A percentile compares a stretch with the other conserved stretches of the same genome.
Conservation (phyloP, 2,797 vertebrate species). For the Apogon talboti region DNA sequence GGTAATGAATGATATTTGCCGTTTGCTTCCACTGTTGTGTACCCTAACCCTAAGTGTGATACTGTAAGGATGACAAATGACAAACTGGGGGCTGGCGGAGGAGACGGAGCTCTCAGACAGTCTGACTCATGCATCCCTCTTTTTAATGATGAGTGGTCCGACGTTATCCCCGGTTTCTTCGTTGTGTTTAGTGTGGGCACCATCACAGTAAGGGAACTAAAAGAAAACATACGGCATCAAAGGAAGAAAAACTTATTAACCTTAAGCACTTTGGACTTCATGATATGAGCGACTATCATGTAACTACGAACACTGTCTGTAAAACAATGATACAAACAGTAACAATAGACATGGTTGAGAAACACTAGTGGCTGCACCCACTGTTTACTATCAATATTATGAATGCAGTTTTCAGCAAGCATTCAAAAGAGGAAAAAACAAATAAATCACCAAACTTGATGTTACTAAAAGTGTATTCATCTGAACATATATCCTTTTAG, state of each 20-base stretch:
- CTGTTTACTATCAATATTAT: too few species aligned
- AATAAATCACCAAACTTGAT: background rate
- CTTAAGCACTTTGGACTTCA: background rate
- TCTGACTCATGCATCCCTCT: conserved; percentile 67
- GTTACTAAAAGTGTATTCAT: background rate
- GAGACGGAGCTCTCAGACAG: background rate
- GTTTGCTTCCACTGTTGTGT: background rate
- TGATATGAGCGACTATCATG: background rate
- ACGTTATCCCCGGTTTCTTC: conserved; percentile 87
- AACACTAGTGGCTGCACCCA: too few species aligned
- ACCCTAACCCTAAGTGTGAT: conserved; percentile 4
- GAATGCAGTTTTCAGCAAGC: background rate
- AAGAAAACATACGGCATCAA: background rate
- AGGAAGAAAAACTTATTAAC: conserved; percentile 7
- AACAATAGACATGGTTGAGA: background rate
- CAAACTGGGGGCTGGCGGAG: background rate
- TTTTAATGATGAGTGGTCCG: conserved; percentile 86
- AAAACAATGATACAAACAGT: background rate
- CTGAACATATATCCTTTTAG: background rate
- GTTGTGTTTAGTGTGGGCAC: conserved; percentile 85
- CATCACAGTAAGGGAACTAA: conserved; percentile 87
- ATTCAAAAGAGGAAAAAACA: background rate
- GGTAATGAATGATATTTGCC: background rate
- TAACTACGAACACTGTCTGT: background rate
- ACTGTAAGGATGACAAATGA: conserved; percentile 8